Conservation (phyloP, 2,113 vertebrate genomes). For the Bubalus kerabau region DNA sequence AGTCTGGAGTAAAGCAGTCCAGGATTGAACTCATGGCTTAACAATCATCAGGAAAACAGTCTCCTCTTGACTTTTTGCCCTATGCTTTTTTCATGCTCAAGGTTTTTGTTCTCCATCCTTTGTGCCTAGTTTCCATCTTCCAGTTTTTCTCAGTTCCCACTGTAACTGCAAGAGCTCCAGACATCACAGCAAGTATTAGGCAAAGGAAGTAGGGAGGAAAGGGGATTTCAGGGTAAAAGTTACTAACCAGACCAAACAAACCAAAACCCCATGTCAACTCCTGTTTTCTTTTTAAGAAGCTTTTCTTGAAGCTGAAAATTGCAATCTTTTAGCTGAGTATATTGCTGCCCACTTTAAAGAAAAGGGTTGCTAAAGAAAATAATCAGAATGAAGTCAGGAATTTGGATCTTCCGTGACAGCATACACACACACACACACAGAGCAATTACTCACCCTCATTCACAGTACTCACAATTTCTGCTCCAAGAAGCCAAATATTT, state of each 20-base stretch:
- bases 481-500: background rate
- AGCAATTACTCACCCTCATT: background rate
- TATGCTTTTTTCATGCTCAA: background rate
- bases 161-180: background rate
- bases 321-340: background rate
- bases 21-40: background rate
- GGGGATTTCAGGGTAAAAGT: background rate
- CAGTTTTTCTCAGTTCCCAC: background rate
- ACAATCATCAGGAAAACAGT: background rate
- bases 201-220: background rate
- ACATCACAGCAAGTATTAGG: background rate
- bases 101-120: background rate
- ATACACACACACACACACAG: background rate
- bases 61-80: background rate
- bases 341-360: background rate
- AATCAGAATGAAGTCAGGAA: background rate
- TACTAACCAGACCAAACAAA: background rate
- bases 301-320: background rate
- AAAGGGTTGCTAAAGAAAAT: background rate
- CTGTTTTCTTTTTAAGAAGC: background rate
- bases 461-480: background rate
- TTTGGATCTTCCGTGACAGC: background rate
- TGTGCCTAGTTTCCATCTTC: background rate
- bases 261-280: background rate
- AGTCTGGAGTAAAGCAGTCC: background rate